Percentiles rank a stretch among this genome's conserved stretches.
Evolutionary conservation across 1,140 invertebrate genomes (phyloP).

Genomic region (Maniola jurtina): DNA sequence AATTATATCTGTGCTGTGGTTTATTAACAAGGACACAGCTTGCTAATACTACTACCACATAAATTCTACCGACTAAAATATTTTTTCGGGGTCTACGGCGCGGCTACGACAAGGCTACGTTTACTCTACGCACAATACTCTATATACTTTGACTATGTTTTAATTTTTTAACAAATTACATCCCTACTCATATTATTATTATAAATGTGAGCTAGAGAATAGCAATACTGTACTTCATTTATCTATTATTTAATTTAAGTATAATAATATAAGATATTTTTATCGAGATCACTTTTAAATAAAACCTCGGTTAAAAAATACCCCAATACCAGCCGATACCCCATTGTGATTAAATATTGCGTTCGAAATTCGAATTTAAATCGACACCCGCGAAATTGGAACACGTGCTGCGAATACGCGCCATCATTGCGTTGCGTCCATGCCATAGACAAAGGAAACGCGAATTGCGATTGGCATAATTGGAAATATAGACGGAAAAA

Average conservation of each 20-base stretch:
- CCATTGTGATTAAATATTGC: constrained; percentile 52
- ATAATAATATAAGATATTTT: too few species aligned
- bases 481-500: neutral
- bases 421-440: constrained; percentile 11
- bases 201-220: too few species aligned
- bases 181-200: too few species aligned
- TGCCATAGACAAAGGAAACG: constrained; percentile 16
- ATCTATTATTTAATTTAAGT: too few species aligned
- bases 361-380: constrained; percentile 46
- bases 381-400: constrained; percentile 62
- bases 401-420: constrained; percentile 59
- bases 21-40: too few species aligned
- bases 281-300: neutral
- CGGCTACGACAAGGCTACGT: too few species aligned
- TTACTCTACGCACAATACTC: too few species aligned
- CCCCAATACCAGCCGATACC: constrained; percentile 28
- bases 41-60: too few species aligned
- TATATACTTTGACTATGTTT: too few species aligned
- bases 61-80: neutral
- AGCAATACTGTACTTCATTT: too few species aligned
- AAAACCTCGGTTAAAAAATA: constrained; percentile 20
- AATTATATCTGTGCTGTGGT: too few species aligned
- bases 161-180: too few species aligned
- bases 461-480: constrained; percentile 1
- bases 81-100: neutral